Evolutionary conservation across 2,797 vertebrate genomes (phyloP).

Genomic region (Bufotes viridis): DNA sequence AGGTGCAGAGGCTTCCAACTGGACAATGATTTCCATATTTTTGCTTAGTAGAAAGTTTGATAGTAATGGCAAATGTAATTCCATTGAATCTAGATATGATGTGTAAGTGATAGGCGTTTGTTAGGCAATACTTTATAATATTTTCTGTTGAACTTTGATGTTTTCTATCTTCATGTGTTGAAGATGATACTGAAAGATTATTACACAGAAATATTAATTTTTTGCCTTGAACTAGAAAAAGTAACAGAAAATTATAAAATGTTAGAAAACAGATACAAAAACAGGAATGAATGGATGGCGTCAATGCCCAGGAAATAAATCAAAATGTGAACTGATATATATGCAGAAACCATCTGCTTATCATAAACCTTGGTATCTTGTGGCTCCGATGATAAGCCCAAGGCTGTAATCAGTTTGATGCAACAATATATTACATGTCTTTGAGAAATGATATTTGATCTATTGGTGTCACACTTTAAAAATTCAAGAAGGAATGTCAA

Average conservation of each 20-base stretch:
- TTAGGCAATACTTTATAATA: background rate
- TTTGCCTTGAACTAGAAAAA: background rate
- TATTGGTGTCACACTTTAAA: constrained; percentile 21
- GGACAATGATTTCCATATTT: background rate
- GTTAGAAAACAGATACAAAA: background rate
- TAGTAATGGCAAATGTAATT: background rate
- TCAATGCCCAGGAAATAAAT: background rate
- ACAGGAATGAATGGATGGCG: background rate
- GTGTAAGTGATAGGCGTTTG: background rate
- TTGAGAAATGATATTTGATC: constrained; percentile 33
- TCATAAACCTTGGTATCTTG: constrained; percentile 13
- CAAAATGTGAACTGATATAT: background rate
- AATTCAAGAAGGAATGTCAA: constrained; percentile 2
- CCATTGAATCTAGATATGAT: background rate
- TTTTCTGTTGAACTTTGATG: background rate
- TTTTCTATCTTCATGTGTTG: background rate
- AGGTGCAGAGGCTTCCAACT: background rate
- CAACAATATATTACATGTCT: constrained; percentile 3
- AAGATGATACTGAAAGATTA: background rate
- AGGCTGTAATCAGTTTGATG: constrained; percentile 23
- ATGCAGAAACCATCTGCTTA: constrained; percentile 3
- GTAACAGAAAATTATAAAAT: background rate
- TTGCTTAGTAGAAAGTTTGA: background rate
- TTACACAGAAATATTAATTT: background rate
- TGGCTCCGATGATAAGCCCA: constrained; percentile 15